Base-by-base conservation (phyloP, 35 echinoderm and acorn worm species). In the Apostichopus japonicus region DNA sequence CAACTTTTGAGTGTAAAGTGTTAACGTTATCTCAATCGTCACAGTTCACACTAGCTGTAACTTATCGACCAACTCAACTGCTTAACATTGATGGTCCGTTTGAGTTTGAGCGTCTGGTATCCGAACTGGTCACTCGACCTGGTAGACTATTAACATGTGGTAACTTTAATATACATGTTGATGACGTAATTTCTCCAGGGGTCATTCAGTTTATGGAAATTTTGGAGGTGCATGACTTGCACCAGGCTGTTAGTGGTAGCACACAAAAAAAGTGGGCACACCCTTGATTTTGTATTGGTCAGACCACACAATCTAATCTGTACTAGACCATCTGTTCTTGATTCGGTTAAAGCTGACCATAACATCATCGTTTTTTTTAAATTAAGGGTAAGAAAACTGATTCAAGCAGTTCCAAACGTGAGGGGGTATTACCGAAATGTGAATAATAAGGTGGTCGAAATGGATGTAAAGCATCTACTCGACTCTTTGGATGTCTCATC, bases 111-210 rank as follows among this genome's bases (percentile, higher is more conserved):
- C 24, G 16, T 55, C 33, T 83, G 53, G 23, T 83, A 83, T 53
- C 79, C 7, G 79, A 83, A 83, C 33, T 83, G 25, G 19, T 24
- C 53, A 83, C 33, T 16, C 17, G 79, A 53, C 23, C 79, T 22
- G 79, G 79, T 55, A 83, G 79, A 52, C 24, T 83, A 16, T 17
- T 83, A 16, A 17, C 51, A 83, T 83, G 79, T 27, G 79, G 79
- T 33, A 24, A 83, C 54, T 83, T 25, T 55, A 83, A 83, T 55
- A 83, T 83, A 17, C 79, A 83, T 83, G 79, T 83, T 17, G 79
- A 83, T 33, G 79, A 83, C 33, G 7, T 23, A 16, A 83, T 44
- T 27, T 83, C 79, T 27, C 79, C 79, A 0, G 17, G 8, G 17
- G 79, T 33, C 33, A 83, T 52, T 83, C 79, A 83, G 33, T 83